Percentiles rank a stretch among this genome's conserved stretches.
These are phyloP conservation scores for Bombus pyrosoma DNA, from an alignment of 1,140 invertebrate species.

Conservation along the genomic window DNA sequence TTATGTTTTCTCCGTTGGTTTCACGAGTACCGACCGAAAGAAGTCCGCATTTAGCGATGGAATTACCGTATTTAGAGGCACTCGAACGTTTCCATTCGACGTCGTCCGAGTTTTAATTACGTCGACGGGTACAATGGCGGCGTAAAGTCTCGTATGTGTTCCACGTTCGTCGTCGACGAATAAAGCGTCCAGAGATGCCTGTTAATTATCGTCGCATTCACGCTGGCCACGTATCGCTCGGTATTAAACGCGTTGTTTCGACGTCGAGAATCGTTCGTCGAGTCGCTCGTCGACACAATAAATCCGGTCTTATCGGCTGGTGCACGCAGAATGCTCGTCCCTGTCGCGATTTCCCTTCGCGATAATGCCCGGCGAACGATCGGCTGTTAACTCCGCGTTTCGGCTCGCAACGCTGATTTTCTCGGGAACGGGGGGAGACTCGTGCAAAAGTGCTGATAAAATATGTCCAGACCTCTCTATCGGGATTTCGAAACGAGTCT, in stretches of 20 bases:
- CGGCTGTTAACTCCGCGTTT: slow-evolving; percentile 15
- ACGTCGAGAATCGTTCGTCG: slow-evolving; percentile 16
- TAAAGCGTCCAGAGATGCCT: not conserved
- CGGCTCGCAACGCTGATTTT: not conserved
- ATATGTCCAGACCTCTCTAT: not conserved
- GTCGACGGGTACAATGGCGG: not conserved
- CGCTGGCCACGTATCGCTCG: not conserved
- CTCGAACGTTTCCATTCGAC: too few relatives aligned
- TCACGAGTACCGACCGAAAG: not conserved
- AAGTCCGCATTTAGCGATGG: too few relatives aligned
- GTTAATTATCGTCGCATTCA: slow-evolving; percentile 27
- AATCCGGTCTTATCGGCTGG: slow-evolving; percentile 35
- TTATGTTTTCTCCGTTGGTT: not conserved
- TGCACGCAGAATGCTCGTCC: slow-evolving; percentile 29
- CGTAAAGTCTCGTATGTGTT: not conserved
- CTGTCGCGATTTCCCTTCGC: slow-evolving; percentile 24
- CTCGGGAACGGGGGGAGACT: not conserved
- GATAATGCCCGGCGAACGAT: slow-evolving; percentile 38
- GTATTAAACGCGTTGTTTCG: slow-evolving; percentile 26
- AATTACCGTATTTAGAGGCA: too few relatives aligned
- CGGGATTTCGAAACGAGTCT: not conserved
- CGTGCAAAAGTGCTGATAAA: slow-evolving; percentile 35
- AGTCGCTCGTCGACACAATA: slow-evolving; percentile 28
- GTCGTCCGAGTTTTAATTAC: not conserved
- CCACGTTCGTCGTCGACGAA: not conserved